These are phyloP conservation scores for Gambusia holbrooki DNA, from an alignment of 2,113 vertebrate species.

Conservation along the genomic window DNA sequence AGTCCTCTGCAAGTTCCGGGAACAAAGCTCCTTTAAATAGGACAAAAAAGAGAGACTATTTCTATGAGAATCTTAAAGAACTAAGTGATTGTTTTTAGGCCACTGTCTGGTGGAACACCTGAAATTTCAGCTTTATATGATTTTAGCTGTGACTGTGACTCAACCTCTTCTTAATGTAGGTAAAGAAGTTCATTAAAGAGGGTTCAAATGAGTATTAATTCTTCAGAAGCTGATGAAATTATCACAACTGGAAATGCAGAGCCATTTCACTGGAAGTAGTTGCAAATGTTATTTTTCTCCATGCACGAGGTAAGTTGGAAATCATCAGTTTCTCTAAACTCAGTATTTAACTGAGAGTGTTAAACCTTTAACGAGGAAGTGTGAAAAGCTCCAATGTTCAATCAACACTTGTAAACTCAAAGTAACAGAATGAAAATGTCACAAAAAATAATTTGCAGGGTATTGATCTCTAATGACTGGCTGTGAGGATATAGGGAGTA, in stretches of 20 bases:
- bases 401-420: constrained; percentile 36
- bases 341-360: constrained; percentile 18
- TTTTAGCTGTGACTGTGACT: not conserved
- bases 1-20: no score
- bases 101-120: not conserved
- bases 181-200: not conserved
- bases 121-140: not conserved
- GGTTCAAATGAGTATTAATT: not conserved
- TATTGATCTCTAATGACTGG: not conserved
- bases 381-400: constrained; percentile 10
- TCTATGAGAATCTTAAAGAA: not conserved
- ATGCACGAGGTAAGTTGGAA: no score
- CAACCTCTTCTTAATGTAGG: not conserved
- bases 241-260: no score
- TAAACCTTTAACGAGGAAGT: constrained; percentile 10
- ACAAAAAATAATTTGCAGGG: not conserved
- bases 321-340: not conserved
- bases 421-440: constrained; percentile 24
- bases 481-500: constrained; percentile 1
- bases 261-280: no score
- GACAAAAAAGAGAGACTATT: not conserved
- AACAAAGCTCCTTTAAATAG: not conserved
- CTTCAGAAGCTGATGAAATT: not conserved
- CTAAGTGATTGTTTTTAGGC: not conserved
- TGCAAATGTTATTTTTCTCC: no score